Base-by-base conservation (phyloP, 2,797 vertebrate genomes). In the Kryptopterus vitreolus region DNA sequence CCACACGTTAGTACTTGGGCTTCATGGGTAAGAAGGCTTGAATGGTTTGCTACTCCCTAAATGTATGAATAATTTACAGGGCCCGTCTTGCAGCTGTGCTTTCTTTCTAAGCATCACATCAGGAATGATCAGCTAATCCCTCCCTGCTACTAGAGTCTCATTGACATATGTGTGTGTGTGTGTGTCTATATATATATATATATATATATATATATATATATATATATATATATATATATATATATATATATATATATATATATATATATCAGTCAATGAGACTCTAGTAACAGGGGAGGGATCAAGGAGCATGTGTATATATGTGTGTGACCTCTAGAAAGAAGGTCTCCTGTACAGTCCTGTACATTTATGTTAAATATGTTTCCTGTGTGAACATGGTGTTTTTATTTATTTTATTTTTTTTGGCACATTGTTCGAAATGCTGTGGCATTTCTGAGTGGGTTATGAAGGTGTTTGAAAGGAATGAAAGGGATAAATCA, bases 401-500 rank as follows among this genome's bases (percentile, higher is more conserved):
- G 74, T 77, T 81, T 81, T 29, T 43, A 11, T 24, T 76, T n/a
- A n/a, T n/a, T 59, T 73, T 77, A 76, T 78, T 82, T 82, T 22
- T 31, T 43, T n/a, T 55, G 53, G n/a, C 15, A 48, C 16, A 2
- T 72, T 52, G 50, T 24, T 43, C 70, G 52, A 82, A 80, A 26
- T 48, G 31, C 78, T 76, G 52, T 78, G 65, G 76, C 59, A 65
- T 78, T 77, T 78, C 38, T 85, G 81, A 87, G 88, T 89, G 77
- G 83, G 38, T 11, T 52, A 31, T 76, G 73, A 79, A 38, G 59
- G 55, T 61, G 76, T 79, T 61, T 48, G 65, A 74, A 53, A 68
- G 61, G 82, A 52, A 53, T 53, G n/a, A 59, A 59, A 26, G 24
- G 52, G 20, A 55, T n/a, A 33, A 24, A 2, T 68, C 13, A 50